Conservation (phyloP, 2,797 vertebrate species). For the Steatocranus sp. region DNA sequence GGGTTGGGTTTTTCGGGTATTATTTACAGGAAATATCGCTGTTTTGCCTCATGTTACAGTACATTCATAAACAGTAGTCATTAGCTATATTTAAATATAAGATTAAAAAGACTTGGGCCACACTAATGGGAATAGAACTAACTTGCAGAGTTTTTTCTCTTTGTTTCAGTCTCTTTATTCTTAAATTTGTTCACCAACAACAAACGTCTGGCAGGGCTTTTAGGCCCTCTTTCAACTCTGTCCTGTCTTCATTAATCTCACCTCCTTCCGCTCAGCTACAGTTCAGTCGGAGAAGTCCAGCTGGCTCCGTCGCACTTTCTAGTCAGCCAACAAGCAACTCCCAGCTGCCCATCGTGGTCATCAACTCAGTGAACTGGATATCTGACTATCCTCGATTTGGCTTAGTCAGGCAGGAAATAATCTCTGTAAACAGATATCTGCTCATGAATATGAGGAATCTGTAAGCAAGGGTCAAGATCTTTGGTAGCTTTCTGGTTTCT, state of each 20-base stretch:
- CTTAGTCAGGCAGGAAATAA: neutral
- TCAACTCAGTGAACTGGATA: neutral
- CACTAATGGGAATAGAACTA: neutral
- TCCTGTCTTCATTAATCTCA: neutral
- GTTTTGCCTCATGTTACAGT: neutral
- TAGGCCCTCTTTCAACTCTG: neutral
- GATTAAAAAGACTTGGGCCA: neutral
- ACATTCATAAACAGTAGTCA: neutral
- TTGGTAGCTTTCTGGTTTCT: neutral
- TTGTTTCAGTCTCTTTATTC: neutral
- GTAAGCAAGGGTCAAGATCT: neutral
- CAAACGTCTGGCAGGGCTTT: neutral
- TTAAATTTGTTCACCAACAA: neutral
- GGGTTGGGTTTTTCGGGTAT: rapidly evolving
- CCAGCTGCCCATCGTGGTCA: neutral
- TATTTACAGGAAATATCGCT: neutral
- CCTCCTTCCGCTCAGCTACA: neutral
- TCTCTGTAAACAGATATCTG: neutral
- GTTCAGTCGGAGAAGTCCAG: neutral
- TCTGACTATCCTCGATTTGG: neutral
- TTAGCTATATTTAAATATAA: neutral
- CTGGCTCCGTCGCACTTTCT: neutral
- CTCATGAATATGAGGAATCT: neutral
- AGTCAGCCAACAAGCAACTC: neutral
- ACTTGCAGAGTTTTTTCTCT: neutral